Base-by-base conservation (phyloP, 2,888 invertebrate genomes). In the Mystacides longicornis region DNA sequence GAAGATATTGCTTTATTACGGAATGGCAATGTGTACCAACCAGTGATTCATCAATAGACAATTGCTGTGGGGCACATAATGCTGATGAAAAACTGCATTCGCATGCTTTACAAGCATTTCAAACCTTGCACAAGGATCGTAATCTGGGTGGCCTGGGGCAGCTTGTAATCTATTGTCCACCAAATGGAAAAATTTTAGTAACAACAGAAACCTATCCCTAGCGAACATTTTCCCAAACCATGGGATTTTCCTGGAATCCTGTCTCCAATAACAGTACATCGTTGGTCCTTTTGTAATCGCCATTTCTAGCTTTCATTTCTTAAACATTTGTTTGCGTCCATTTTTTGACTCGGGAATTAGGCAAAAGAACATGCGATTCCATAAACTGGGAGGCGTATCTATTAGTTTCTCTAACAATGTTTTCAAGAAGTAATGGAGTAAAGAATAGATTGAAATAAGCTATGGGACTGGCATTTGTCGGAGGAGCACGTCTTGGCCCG, bases 31-130 rank as follows among this genome's bases (percentile, higher is more conserved):
- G 55, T 11, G 65, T 64, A 49, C 63, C 64, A 49, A 65, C n/a
- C n/a, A 63, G 60, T 16, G 62, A 64, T 55, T 64, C 64, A 46
- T 63, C 64, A 11, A 64, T 56, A 52, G 56, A 60, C 55, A 64
- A 55, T 33, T 65, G 64, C 37, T 52, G 56, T 60, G 63, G 63
- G 54, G 62, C n/a, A n/a, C n/a, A n/a, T n/a, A n/a, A n/a, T n/a
- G 42, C 47, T 55, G 61, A 52, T 52, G 58, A 55, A 64, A 64
- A 52, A 59, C 56, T 1, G 20, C 49, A 60, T 64, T 64, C 54
- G 64, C 64, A 45, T 64, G 64, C 16, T 62, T 54, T 56, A 64
- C 59, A 37, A 64, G 57, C 56, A 59, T n/a, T n/a, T 56, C 23
- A 56, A 52, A 56, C 23, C 56, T 52, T 31, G 56, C 49, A 37